Conservation (phyloP, 2,888 invertebrate species). For the Xestoiulus laeticollis region DNA sequence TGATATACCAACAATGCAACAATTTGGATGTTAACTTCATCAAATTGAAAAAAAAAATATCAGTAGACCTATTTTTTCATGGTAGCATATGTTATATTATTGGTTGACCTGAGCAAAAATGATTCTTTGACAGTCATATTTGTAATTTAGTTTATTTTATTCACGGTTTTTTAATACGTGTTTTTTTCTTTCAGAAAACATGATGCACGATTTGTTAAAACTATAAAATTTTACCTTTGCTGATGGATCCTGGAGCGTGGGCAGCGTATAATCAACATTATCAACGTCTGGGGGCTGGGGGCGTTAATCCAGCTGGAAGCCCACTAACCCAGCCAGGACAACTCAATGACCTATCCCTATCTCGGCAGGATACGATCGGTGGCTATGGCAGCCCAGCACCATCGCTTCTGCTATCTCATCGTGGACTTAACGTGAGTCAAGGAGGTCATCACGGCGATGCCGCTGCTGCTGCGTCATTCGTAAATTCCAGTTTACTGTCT, state of each 20-base stretch:
- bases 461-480: conserved; percentile 52
- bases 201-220: conserved; percentile 1
- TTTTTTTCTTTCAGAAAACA: conserved; percentile 5
- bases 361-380: conserved; percentile 57
- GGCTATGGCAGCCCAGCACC: conserved; percentile 57
- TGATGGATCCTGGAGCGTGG: conserved; percentile 59
- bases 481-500: conserved; percentile 52
- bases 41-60: no score
- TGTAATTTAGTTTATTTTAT: not conserved
- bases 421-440: conserved; percentile 57
- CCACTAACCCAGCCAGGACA: conserved; percentile 56
- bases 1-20: no score
- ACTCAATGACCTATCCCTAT: conserved; percentile 58
- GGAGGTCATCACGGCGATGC: conserved; percentile 52
- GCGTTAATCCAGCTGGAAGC: conserved; percentile 56
- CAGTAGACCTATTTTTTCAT: no score
- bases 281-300: conserved; percentile 57
- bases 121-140: not conserved
- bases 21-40: no score
- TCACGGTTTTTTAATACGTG: no score
- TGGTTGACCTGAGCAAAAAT: no score
- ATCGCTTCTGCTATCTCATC: conserved; percentile 57
- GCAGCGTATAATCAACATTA: conserved; percentile 59
- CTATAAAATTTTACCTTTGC: conserved; percentile 31
- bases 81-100: no score